These are phyloP conservation scores for Myotis davidii DNA, from an alignment of 2,113 vertebrate species.

Conservation along the genomic window DNA sequence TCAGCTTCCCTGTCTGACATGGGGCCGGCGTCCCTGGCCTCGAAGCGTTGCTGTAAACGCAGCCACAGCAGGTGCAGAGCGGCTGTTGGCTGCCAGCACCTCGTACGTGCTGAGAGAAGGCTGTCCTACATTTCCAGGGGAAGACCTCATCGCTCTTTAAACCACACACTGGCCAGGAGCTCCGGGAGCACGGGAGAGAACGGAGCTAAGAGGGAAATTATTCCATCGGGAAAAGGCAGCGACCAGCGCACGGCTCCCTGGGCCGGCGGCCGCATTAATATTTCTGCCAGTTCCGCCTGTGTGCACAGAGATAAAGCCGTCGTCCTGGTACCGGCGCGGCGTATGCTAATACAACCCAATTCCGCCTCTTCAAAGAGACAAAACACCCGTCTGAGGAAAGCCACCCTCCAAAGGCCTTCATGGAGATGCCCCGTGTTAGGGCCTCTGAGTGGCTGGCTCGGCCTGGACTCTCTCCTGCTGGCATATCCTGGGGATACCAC, in stretches of 20 bases:
- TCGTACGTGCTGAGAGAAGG: neutral
- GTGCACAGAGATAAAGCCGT: neutral
- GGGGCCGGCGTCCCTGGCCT: neutral
- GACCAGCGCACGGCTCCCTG: fast-evolving
- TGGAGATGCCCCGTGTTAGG: neutral
- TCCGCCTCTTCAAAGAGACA: neutral
- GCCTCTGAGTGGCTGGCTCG: neutral
- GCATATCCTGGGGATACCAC: neutral
- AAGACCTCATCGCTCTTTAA: neutral
- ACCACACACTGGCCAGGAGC: neutral
- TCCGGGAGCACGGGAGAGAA: neutral
- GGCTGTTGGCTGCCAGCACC: fast-evolving
- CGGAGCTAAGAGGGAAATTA: neutral
- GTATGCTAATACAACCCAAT: neutral
- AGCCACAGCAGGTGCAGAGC: fast-evolving
- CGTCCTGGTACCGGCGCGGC: fast-evolving
- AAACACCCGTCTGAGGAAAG: neutral
- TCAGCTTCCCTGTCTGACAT: neutral
- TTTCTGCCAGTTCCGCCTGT: neutral
- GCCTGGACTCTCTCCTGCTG: neutral
- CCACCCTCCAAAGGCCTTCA: neutral
- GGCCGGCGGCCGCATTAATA: neutral
- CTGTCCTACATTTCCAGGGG: neutral
- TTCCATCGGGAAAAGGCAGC: neutral
- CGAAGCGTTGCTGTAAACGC: fast-evolving